A percentile compares a stretch with the other conserved stretches of the same genome.
These are phyloP conservation scores for Alexandromys fortis DNA, from an alignment of 2,113 vertebrate genomes.

Conservation along the genomic window DNA sequence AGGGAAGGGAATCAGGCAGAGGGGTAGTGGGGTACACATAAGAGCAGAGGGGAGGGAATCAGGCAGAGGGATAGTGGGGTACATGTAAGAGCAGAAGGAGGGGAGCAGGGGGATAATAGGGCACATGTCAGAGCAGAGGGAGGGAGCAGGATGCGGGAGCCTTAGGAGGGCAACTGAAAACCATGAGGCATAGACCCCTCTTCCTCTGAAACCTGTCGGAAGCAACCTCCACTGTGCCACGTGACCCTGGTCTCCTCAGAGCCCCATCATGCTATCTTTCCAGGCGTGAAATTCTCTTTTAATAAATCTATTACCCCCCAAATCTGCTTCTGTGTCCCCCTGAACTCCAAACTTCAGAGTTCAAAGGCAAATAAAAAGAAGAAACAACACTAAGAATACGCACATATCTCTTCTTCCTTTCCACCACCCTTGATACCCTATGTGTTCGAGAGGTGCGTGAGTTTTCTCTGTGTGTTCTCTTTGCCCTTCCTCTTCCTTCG, in stretches of 20 bases:
- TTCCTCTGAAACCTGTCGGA: neutral
- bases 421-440: neutral
- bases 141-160: neutral
- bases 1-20: neutral
- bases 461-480: neutral
- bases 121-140: too few relatives aligned
- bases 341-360: neutral
- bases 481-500: neutral
- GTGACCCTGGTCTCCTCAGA: neutral
- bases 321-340: neutral
- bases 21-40: too few relatives aligned
- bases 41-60: too few relatives aligned
- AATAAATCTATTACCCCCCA: neutral
- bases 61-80: too few relatives aligned
- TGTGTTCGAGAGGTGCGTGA: neutral
- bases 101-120: too few relatives aligned
- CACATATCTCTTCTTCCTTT: neutral
- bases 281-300: neutral
- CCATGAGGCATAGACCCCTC: neutral
- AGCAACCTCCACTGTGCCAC: neutral
- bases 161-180: neutral
- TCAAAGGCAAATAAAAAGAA: neutral
- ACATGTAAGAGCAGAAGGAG: too few relatives aligned
- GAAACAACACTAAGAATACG: neutral
- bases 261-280: neutral